Evolutionary conservation across 2,113 vertebrate genomes (phyloP).

Genomic region (Antigone vipio): DNA sequence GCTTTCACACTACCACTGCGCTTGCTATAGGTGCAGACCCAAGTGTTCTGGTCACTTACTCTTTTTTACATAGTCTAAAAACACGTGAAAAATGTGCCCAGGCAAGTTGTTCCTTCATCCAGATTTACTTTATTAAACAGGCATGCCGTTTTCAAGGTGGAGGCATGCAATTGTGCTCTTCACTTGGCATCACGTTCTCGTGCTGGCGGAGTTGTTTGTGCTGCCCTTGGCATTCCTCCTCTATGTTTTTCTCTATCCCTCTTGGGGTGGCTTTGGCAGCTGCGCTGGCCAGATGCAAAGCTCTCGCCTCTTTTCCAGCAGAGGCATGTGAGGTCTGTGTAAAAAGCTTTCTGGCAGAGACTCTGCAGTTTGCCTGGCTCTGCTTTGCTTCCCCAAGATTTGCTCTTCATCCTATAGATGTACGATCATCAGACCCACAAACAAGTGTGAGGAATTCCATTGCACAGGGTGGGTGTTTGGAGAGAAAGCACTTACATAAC

Average conservation of each 20-base stretch:
- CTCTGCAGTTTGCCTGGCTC: conserved; percentile 17
- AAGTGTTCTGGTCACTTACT: conserved; percentile 43
- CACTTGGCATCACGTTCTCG: neutral
- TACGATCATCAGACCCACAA: neutral
- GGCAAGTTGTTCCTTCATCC: conserved; percentile 1
- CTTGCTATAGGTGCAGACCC: conserved; percentile 10
- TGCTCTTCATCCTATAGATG: neutral
- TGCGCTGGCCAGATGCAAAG: conserved; percentile 53
- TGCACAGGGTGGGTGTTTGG: neutral
- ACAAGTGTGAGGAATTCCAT: neutral
- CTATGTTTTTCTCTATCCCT: conserved; percentile 58
- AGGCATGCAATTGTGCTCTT: conserved; percentile 1
- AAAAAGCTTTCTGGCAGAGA: conserved; percentile 53
- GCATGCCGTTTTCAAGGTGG: conserved; percentile 42
- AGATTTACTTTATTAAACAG: conserved; percentile 34
- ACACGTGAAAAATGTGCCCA: neutral
- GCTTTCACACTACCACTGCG: neutral
- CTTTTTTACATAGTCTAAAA: conserved; percentile 27
- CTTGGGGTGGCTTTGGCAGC: conserved; percentile 67
- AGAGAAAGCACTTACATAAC: neutral
- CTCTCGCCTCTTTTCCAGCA: conserved; percentile 48
- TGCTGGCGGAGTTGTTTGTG: conserved; percentile 33
- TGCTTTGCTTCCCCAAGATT: conserved; percentile 21
- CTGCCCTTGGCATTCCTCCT: conserved; percentile 64
- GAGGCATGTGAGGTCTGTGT: conserved; percentile 52